phyloP scores from a whole-genome alignment of 1,140 invertebrate species.

The Rhopalosiphum maidis region DNA sequence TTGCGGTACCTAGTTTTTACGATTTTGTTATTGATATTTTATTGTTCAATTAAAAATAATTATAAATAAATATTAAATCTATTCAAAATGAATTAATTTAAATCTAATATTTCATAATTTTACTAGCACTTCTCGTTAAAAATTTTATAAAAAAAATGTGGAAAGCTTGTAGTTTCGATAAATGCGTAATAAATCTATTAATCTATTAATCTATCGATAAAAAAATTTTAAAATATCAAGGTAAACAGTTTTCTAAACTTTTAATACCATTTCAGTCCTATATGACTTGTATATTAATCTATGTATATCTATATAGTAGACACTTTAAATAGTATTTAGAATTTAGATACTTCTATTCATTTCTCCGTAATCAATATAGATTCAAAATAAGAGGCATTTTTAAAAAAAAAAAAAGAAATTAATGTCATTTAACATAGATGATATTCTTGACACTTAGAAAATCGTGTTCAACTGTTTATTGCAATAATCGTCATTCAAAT shows the following conservation, averaged over 20 bases:
- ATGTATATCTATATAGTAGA: not conserved
- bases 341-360: not conserved
- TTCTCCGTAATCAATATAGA: not conserved
- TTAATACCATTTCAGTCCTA: not conserved
- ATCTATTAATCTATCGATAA: no score
- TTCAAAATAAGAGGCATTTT: not conserved
- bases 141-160: no score
- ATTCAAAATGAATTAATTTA: not conserved
- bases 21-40: not conserved
- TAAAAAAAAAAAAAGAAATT: not conserved
- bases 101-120: not conserved
- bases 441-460: not conserved
- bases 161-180: no score
- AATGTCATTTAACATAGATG: not conserved
- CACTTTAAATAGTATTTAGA: no score
- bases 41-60: not conserved
- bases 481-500: not conserved
- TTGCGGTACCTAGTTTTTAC: not conserved
- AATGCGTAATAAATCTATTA: no score
- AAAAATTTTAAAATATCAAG: no score
- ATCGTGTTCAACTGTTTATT: not conserved
- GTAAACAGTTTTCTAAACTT: no score
- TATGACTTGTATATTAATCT: not conserved
- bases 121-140: no score
- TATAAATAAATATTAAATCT: not conserved